Conservation (phyloP, 2,888 invertebrate species). For the Morpho helenor region DNA sequence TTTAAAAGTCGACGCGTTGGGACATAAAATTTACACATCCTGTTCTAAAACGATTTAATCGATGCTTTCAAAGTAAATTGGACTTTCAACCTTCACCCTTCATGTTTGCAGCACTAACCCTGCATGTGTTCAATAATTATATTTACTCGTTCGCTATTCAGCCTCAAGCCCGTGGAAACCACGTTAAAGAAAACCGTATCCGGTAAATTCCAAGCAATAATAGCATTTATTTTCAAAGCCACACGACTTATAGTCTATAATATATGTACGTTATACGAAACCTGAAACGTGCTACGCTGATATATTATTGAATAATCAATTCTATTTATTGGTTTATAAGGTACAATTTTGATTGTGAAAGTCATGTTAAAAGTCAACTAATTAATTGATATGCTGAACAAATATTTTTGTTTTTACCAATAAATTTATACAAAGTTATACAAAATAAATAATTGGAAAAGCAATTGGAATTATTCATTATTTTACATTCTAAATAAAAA, state of each 20-base stretch:
- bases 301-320: neutral
- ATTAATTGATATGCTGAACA: too few relatives aligned
- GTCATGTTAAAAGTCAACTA: too few relatives aligned
- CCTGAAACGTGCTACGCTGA: neutral
- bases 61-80: constrained; percentile 9
- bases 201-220: neutral
- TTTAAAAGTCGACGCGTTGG: too few relatives aligned
- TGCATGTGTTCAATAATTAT: constrained; percentile 18
- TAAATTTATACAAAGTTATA: too few relatives aligned
- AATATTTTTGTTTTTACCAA: too few relatives aligned
- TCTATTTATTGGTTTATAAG: too few relatives aligned
- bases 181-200: neutral
- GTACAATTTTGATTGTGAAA: too few relatives aligned
- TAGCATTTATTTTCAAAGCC: neutral
- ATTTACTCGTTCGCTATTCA: constrained; percentile 16
- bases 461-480: too few relatives aligned
- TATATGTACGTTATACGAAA: too few relatives aligned
- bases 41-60: constrained; percentile 7
- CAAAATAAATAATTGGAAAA: too few relatives aligned
- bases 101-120: constrained; percentile 13
- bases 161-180: constrained; percentile 1
- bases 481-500: too few relatives aligned
- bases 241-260: neutral
- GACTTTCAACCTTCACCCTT: constrained; percentile 12
- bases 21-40: too few relatives aligned